Evolutionary conservation across 2,888 invertebrate genomes (phyloP).

Genomic region (Brachynemurus nebulosus): DNA sequence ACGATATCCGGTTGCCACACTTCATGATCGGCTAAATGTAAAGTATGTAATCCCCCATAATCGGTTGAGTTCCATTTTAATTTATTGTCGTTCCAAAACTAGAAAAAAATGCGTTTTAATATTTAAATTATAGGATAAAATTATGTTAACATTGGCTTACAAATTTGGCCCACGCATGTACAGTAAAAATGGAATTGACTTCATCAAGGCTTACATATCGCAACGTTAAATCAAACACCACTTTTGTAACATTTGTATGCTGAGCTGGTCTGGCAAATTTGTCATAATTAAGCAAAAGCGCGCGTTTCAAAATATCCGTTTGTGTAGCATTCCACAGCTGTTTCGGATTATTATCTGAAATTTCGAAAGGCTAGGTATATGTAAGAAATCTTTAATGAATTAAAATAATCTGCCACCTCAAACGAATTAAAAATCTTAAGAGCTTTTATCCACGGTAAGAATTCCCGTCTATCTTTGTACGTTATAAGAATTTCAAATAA

Average conservation of each 20-base stretch:
- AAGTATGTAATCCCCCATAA: conserved; percentile 45
- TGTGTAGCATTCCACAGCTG: conserved; percentile 40
- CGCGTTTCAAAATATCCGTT: conserved; percentile 39
- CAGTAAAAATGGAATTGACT: conserved; percentile 40
- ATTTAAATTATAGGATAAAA: neutral
- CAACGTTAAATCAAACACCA: conserved; percentile 41
- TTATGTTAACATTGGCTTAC: conserved; percentile 31
- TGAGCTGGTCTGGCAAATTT: conserved; percentile 40
- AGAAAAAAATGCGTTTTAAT: conserved; percentile 21
- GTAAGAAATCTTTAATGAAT: neutral
- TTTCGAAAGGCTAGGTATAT: neutral
- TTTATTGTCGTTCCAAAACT: conserved; percentile 67
- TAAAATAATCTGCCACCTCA: too few relatives aligned
- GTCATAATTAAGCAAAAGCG: conserved; percentile 41
- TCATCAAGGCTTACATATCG: conserved; percentile 54
- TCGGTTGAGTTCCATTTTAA: conserved; percentile 53
- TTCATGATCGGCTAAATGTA: conserved; percentile 53
- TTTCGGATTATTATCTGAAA: conserved; percentile 19
- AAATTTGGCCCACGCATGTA: conserved; percentile 45
- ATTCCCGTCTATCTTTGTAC: too few relatives aligned
- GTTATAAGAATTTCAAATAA: too few relatives aligned
- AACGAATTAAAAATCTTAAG: too few relatives aligned
- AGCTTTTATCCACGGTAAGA: too few relatives aligned
- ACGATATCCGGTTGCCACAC: conserved; percentile 68
- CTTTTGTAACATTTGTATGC: conserved; percentile 35